Percentiles rank a stretch among this genome's conserved stretches.
Evolutionary conservation across 2,888 invertebrate species (phyloP).

Genomic region (Piscicola geometra): DNA sequence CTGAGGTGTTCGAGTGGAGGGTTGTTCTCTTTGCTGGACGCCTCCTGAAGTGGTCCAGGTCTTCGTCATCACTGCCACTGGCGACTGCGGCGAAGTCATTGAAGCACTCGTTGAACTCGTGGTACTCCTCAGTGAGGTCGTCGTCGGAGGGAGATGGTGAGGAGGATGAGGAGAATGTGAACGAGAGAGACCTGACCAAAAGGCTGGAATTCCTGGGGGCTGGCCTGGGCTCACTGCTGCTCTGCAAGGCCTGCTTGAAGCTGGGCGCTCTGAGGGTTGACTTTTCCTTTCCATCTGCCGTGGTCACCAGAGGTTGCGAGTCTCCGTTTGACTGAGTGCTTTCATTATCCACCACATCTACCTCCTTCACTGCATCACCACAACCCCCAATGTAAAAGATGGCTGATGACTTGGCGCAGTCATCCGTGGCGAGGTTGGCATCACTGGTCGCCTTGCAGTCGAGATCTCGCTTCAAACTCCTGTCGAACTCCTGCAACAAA

Average conservation of each 20-base stretch:
- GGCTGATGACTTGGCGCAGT: background rate
- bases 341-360: background rate
- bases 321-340: background rate
- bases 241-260: conserved; percentile 1
- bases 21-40: background rate
- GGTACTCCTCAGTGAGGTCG: background rate
- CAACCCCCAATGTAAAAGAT: no score
- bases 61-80: background rate
- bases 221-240: background rate
- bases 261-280: conserved; percentile 12
- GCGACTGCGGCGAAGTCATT: background rate
- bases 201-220: background rate
- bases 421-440: background rate
- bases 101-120: background rate
- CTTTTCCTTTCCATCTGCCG: no score
- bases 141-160: background rate
- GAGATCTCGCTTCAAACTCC: background rate
- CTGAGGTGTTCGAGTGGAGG: background rate
- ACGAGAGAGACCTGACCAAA: background rate
- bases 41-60: background rate
- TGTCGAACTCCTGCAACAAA: background rate
- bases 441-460: background rate
- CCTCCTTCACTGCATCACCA: no score
- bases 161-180: background rate
- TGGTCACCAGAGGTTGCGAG: no score